phyloP scores from a whole-genome alignment of 2,113 vertebrate species.

The Thinocorus orbignyianus region DNA sequence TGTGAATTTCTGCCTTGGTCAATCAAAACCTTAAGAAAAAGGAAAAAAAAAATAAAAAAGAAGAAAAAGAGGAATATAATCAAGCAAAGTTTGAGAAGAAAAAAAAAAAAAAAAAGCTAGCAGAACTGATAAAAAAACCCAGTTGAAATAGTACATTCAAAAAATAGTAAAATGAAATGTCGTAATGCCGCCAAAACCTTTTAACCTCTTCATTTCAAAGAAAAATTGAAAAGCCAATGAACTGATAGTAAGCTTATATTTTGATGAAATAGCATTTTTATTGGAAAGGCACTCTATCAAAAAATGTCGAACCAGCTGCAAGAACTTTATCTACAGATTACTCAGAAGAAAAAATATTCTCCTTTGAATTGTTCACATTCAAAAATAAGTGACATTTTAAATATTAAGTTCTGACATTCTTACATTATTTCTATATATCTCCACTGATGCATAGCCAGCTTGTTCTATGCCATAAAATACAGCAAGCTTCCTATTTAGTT shows the following conservation, averaged over 20 bases:
- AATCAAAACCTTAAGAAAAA: background rate
- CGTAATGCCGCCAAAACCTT: background rate
- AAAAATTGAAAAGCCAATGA: background rate
- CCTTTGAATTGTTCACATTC: background rate
- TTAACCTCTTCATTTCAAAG: slow-evolving; percentile 9
- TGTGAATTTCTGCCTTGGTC: background rate
- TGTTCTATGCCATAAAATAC: background rate
- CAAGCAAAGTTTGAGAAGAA: background rate
- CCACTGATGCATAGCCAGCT: background rate
- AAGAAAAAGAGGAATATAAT: background rate
- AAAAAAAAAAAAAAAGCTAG: background rate
- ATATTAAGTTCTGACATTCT: background rate
- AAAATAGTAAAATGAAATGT: background rate
- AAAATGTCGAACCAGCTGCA: background rate
- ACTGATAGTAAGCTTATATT: background rate
- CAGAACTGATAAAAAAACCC: background rate
- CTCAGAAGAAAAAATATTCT: background rate
- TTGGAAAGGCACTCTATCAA: background rate
- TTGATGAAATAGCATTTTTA: background rate
- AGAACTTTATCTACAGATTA: background rate
- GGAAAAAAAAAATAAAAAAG: background rate
- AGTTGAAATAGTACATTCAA: background rate
- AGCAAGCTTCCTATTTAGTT: background rate
- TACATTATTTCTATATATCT: background rate
- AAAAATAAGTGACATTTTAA: background rate